Conservation (phyloP, 1,140 invertebrate genomes). For the Hesperophylax magnus region DNA sequence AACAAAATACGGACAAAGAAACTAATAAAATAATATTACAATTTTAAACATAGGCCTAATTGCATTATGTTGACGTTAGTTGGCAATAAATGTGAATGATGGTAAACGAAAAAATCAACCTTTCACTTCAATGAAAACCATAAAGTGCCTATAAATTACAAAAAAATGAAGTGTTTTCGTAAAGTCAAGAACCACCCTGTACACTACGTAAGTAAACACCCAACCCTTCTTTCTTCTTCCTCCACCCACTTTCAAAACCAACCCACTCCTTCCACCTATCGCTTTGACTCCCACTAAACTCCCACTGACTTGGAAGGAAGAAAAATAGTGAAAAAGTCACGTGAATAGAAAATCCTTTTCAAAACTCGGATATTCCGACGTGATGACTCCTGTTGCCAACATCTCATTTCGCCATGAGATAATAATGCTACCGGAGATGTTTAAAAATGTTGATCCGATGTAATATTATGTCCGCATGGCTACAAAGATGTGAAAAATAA, state of each 20-base stretch:
- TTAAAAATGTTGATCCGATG: not conserved
- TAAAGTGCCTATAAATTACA: no score
- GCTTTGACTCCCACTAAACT: not conserved
- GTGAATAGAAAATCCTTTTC: slow-evolving; percentile 24
- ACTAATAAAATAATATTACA: no score
- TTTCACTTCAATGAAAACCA: no score
- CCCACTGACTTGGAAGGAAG: slow-evolving; percentile 1
- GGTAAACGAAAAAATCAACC: no score
- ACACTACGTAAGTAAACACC: not conserved
- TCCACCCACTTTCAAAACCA: not conserved
- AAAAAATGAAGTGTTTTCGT: no score
- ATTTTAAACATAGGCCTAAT: no score
- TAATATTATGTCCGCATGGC: no score
- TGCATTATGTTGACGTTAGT: no score
- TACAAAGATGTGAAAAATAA: no score
- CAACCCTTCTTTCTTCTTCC: not conserved
- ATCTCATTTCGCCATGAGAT: not conserved
- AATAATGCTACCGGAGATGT: not conserved
- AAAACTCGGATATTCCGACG: not conserved
- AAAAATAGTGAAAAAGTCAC: slow-evolving; percentile 20
- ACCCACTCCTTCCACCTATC: not conserved
- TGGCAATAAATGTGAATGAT: no score
- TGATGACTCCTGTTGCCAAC: not conserved
- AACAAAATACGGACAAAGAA: no score
- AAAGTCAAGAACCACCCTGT: not conserved